Base-by-base conservation (phyloP, 2,797 vertebrate genomes). In the Falco columbarius region DNA sequence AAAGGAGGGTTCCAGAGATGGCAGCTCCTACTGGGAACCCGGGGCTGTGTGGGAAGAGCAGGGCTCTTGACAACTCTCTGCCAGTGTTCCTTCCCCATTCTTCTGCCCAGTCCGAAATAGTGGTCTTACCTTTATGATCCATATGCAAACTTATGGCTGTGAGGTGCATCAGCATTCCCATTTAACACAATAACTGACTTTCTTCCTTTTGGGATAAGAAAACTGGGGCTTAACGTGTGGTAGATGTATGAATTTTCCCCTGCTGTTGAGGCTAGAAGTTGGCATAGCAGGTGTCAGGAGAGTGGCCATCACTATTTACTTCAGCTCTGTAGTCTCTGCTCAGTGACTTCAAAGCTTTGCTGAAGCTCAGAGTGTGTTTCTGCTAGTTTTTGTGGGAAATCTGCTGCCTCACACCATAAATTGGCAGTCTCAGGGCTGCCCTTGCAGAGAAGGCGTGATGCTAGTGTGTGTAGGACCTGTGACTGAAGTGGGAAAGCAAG, bases 361-460 rank as follows among this genome's bases (percentile, higher is more conserved):
- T 81, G 79, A 36, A 77, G 32, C 36, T 92, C 17, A 27, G n/a
- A 73, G 23, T 26, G 3, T 36, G 42, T 91, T 80, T 93, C 67
- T 89, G 34, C 27, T 71, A 5, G 24, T 29, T 92, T 79, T 55
- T 63, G 29, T 85, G 75, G 75, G n/a, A 59, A 82, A 42, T 86
- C 51, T 89, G 51, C 51, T 86, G 54, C 42, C 42, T 88, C 51
- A 30, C 54, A 29, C n/a, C 32, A 32, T 73, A 44, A 67, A 34
- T 8, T 54, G 49, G 19, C 49, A 68, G 13, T 40, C 38, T 80
- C 12, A 30, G 40, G 54, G 52, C 67, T 94, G 62, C 40, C 18
- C 8, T 66, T 0, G 0, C 30, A 52, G 42, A 44, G 55, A 52
- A 58, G 27, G 32, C 3, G 1, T 51, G 27, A 26, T 82, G 34